These are phyloP conservation scores for Oreortyx pictus DNA, from an alignment of 2,797 vertebrate species.

Conservation along the genomic window DNA sequence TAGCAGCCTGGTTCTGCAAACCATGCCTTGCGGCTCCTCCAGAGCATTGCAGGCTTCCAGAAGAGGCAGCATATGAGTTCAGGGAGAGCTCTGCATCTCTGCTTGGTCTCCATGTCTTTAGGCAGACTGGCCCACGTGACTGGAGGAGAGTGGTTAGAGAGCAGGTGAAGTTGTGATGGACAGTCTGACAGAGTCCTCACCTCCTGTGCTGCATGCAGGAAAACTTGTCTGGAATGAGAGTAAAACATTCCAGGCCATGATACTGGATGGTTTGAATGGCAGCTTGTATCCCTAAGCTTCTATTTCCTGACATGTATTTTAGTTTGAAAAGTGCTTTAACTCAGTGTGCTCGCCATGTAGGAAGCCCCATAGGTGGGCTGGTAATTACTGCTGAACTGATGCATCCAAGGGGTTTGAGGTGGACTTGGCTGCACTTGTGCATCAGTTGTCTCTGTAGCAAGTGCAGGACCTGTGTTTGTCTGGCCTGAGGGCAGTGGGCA, in stretches of 20 bases:
- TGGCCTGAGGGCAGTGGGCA: background rate
- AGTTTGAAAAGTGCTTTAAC: background rate
- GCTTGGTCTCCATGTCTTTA: background rate
- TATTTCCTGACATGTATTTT: background rate
- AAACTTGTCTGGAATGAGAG: background rate
- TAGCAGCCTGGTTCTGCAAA: background rate
- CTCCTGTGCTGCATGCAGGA: too few species aligned
- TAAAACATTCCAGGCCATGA: background rate
- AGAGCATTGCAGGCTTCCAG: background rate
- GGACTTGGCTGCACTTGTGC: fast-evolving
- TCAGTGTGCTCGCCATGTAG: fast-evolving
- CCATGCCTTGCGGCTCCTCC: background rate
- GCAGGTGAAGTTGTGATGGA: background rate
- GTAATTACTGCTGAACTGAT: background rate
- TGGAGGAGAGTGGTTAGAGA: background rate
- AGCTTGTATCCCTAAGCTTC: background rate
- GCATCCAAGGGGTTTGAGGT: fast-evolving
- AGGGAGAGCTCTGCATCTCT: background rate
- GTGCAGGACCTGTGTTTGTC: background rate
- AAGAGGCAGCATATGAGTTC: background rate
- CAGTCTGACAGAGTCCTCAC: background rate
- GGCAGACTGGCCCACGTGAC: background rate
- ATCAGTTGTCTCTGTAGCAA: background rate
- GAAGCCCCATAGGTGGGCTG: background rate
- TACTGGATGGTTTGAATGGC: background rate